Conservation (phyloP, 1,140 invertebrate genomes). For the Maniola jurtina region DNA sequence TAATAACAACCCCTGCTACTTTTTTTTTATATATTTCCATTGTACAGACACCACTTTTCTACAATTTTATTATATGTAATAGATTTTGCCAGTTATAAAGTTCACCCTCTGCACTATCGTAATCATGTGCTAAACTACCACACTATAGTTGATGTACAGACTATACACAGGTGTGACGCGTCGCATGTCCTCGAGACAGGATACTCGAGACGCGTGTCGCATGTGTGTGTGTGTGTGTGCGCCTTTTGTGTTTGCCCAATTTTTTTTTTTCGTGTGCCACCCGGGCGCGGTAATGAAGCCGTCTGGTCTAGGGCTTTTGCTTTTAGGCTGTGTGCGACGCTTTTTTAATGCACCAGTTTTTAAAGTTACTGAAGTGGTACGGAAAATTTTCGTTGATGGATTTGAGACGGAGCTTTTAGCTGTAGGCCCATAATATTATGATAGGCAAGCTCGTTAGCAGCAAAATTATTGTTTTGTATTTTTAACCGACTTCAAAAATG, state of each 20-base stretch:
- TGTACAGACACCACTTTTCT: too few species aligned
- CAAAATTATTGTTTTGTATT: too few species aligned
- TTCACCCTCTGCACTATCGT: background rate
- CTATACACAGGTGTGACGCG: background rate
- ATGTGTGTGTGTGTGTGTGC: background rate
- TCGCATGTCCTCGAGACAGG: constrained; percentile 6
- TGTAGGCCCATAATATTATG: too few species aligned
- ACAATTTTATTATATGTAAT: too few species aligned
- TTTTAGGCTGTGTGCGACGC: constrained; percentile 4
- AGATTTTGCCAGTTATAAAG: background rate
- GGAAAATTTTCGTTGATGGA: too few species aligned
- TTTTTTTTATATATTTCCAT: too few species aligned
- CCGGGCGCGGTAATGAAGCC: background rate
- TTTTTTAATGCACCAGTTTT: background rate
- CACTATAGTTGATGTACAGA: background rate
- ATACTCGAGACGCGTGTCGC: background rate
- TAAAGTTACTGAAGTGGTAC: background rate
- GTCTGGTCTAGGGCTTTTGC: background rate
- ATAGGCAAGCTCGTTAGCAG: too few species aligned
- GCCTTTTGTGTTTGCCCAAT: background rate
- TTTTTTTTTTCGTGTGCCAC: background rate
- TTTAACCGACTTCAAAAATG: too few species aligned
- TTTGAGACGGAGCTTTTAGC: too few species aligned
- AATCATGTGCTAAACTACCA: constrained; percentile 1
- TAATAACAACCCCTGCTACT: too few species aligned